Conservation (phyloP, 2,888 invertebrate species). For the Papilio demoleus region DNA sequence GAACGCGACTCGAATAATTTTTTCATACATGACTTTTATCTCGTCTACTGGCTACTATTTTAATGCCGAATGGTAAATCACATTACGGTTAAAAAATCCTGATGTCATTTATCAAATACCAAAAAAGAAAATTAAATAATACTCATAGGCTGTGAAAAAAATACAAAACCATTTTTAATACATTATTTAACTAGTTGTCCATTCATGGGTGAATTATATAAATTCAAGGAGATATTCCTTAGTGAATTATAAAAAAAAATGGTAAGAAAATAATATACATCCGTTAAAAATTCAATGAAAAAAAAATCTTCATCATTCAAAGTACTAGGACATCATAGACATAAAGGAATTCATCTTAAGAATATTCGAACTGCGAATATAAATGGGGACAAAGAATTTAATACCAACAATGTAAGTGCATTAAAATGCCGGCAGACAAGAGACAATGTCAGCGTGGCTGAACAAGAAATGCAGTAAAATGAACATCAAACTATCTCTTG, state of each 20-base stretch:
- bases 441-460: slow-evolving; percentile 30
- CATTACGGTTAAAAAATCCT: slow-evolving; percentile 8
- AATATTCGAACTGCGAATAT: slow-evolving; percentile 47
- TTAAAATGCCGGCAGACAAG: slow-evolving; percentile 25
- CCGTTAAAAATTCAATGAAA: neutral
- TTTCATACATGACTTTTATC: slow-evolving; percentile 62
- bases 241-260: neutral
- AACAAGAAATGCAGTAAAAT: slow-evolving; percentile 30
- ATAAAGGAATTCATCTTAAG: slow-evolving; percentile 33
- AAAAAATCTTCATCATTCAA: neutral
- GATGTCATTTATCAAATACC: neutral
- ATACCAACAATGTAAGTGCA: slow-evolving; percentile 26
- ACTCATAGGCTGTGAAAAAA: neutral
- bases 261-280: neutral
- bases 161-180: neutral
- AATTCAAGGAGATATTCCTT: too few species aligned
- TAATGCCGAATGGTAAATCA: slow-evolving; percentile 38
- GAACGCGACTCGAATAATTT: slow-evolving; percentile 66
- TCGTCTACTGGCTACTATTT: slow-evolving; percentile 43
- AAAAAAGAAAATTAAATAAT: neutral
- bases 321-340: neutral
- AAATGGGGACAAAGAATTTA: slow-evolving; percentile 44
- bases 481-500: slow-evolving; percentile 25
- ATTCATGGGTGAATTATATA: too few species aligned
- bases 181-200: neutral